Base-by-base conservation (phyloP, 2,797 vertebrate genomes). In the Neosilurus mollespiculum region DNA sequence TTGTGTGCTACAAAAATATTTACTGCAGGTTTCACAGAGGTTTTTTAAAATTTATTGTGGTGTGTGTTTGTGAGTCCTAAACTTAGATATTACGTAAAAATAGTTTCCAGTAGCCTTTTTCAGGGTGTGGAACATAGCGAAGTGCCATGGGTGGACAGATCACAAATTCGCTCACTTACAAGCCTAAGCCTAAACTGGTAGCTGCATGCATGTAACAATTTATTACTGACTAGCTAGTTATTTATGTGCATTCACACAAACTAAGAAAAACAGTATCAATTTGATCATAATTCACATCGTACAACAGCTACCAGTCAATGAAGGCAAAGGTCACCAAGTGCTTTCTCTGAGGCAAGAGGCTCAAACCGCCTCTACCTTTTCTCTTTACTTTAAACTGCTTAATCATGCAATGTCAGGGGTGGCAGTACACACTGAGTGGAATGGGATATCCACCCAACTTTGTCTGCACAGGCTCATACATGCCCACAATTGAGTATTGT, bases 1-100 rank as follows among this genome's bases (percentile, higher is more conserved):
- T 65, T 65, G 49, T 65, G 65, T 53, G 37, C 58, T 53, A 2
- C 49, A 51, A 18, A 53, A 53, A 65, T 79, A 79, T 66, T 79
- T 30, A 53, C 61, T 53, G 43, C 16, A 53, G 43, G 24, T 26
- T 49, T 78, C 22, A 15, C 2, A 8, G 1, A 12, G 18, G 22
- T 5, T 65, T 65, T 30, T 77, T 51, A 0, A n/a, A 58, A 78
- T 9, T 24, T 1, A n/a, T 43, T 78, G 22, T 49, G 58, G n/a
- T 78, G 14, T 11, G 10, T 62, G n/a, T 18, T 64, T 65, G 56
- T 18, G 14, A 59, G 26, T 37, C 18, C 11, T 37, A 14, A 53
- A 64, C 15, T 79, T 78, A 26, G 37, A 51, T 64, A 26, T 26
- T 59, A 51, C 10, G n/a, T 70, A 51, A 22, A 73, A 58, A 58